phyloP scores from a whole-genome alignment of 2,888 invertebrate species.

The Thecophora atra region DNA sequence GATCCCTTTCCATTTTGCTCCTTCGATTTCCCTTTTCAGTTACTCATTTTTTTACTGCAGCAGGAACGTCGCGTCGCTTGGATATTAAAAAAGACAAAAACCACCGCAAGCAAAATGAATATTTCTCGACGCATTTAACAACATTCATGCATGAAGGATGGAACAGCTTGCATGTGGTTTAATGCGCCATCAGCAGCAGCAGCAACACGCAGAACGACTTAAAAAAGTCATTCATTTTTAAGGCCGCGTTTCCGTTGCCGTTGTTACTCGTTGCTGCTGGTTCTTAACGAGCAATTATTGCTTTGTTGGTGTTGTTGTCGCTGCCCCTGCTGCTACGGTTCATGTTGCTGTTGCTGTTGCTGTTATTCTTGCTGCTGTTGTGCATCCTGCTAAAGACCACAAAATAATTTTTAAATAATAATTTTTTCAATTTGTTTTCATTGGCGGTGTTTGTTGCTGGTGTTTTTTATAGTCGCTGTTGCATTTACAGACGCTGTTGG shows the following conservation, averaged over 20 bases:
- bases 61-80: no score
- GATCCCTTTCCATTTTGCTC: no score
- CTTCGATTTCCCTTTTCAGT: no score
- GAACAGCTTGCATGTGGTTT: no score
- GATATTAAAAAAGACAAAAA: no score
- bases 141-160: constrained; percentile 1
- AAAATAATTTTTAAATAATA: not conserved
- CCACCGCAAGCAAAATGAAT: no score
- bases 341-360: not conserved
- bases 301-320: not conserved
- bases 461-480: no score
- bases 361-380: not conserved
- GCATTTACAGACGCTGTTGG: not conserved
- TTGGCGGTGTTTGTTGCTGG: not conserved
- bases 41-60: no score
- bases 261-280: not conserved
- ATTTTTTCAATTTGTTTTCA: not conserved
- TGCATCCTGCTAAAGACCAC: not conserved
- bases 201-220: not conserved
- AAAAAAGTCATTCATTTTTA: not conserved
- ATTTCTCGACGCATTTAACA: constrained; percentile 3
- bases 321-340: not conserved
- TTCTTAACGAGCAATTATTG: constrained; percentile 7
- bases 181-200: not conserved
- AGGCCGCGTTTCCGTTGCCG: no score